Evolutionary conservation across 2,888 invertebrate genomes (phyloP), one percentile per base, ranked within the genome.

Genomic region (Trissoscelio sp.): DNA sequence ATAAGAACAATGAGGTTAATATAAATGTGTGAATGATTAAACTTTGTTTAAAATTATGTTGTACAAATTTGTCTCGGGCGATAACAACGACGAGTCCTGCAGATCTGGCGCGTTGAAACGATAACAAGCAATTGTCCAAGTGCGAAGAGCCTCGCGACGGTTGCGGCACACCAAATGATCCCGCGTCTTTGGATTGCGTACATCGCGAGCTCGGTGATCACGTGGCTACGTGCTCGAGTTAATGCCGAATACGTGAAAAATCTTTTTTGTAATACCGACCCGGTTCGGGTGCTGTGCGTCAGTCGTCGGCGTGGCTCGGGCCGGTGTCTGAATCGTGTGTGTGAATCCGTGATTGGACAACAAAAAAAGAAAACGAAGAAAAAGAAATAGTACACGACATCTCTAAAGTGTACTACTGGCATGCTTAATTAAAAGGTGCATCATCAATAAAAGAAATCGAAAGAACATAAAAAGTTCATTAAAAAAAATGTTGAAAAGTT

Each of bases 231-330:
- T 88, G 85, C 93, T 89, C 87, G 95, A 95, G 93, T 95, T 95
- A 92, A 96, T 95, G 90, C 96, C 96, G 92, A 96, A 94, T 91
- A 95, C 96, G 93, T 95, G 95, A 94, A 96, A 96, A 92, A 96
- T 93, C 94, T 96, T 96, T 92, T 95, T 95, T 94, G 96, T 96
- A 91, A 96, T 93, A 93, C 96, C 95, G 93, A 95, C 94, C 92
- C 94, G 94, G 91, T 94, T 92, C 93, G 93, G 94, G 87, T 90
- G 88, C 83, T 91, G 89, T 87, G 89, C 89, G 89, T 93, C 94
- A 93, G 92, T 94, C 93, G 92, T 93, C 91, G 94, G 93, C 93
- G 94, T 92, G 93, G 93, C 93, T 92, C 94, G 94, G 93, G 93
- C 92, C 92, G 92, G 91, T 92, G 93, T 92, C 92, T 91, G 92